Base-by-base conservation (phyloP, 30 jellyfish, hydroid and myxozoan genomes). In the Aurelia coerulea region DNA sequence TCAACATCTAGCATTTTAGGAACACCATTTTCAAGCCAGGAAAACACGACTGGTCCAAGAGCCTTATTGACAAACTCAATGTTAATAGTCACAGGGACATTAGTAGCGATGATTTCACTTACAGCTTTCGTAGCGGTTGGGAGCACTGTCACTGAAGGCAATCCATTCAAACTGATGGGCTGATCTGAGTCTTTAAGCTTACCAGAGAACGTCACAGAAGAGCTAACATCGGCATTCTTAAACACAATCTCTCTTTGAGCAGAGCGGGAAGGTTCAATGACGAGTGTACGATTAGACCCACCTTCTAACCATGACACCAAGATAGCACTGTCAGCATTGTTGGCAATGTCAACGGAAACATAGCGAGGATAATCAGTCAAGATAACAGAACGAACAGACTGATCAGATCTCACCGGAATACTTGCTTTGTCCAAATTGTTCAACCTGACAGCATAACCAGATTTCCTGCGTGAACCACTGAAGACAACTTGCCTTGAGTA, bases 331-430 rank as follows among this genome's bases (percentile, higher is more conserved):
- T 63, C 71, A 10, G 80, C 89, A 65, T 79, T 79, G 34, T 79
- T 79, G 31, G 89, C 89, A 79, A 79, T 19, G 67, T 79, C 89
- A 5, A 60, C 70, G 35, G 70, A 11, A 23, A 60, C 35, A 60
- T 60, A 60, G 4, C 70, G 70, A 60, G 35, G 70, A 23, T 23
- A 23, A 5, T 60, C 70, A n/a, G 70, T 60, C 35, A 23, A n/a
- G 70, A 60, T 4, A 23, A 60, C 13, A 23, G 70, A 4, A 17
- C 15, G 70, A 2, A 60, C 70, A 60, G 70, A n/a, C 31, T 60
- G 12, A 60, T 0, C 70, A 60, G 4, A 15, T 17, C 35, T 17
- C 31, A 60, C 70, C 3, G 1, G 31, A 17, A 60, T 3, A 15
- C 12, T n/a, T n/a, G 35, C 34, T n/a, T n/a, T 23, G 12, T 60